A percentile compares a stretch with the other conserved stretches of the same genome.
phyloP scores from a whole-genome alignment of 1,140 invertebrate genomes.

The Leptopilina clavipes region DNA sequence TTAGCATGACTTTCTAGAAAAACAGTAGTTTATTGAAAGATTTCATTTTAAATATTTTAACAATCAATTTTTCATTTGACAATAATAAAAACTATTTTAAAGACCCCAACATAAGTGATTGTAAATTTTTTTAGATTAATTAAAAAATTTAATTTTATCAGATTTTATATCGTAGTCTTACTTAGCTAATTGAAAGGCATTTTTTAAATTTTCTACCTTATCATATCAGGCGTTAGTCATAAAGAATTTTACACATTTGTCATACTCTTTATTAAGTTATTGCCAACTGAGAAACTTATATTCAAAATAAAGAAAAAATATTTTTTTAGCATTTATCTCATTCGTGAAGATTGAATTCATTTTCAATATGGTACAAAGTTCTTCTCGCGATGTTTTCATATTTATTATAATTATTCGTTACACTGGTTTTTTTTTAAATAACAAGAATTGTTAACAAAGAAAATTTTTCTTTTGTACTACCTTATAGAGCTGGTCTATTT shows the following conservation, averaged over 20 bases:
- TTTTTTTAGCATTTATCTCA: background rate
- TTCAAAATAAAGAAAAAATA: background rate
- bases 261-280: background rate
- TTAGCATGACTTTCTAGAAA: no score
- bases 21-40: no score
- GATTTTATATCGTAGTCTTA: background rate
- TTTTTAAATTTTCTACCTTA: background rate
- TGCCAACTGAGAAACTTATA: background rate
- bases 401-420: background rate
- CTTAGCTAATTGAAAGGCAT: background rate
- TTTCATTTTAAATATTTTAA: no score
- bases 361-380: background rate
- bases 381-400: background rate
- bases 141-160: background rate
- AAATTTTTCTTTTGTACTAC: no score
- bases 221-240: constrained; percentile 18
- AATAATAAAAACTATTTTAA: no score
- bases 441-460: no score
- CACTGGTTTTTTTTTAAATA: background rate
- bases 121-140: background rate
- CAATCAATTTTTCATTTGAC: no score
- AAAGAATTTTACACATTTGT: background rate
- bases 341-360: background rate
- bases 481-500: no score
- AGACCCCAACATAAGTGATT: background rate